Conservation (phyloP, 2,113 vertebrate genomes). For the Misgurnus anguillicaudatus region DNA sequence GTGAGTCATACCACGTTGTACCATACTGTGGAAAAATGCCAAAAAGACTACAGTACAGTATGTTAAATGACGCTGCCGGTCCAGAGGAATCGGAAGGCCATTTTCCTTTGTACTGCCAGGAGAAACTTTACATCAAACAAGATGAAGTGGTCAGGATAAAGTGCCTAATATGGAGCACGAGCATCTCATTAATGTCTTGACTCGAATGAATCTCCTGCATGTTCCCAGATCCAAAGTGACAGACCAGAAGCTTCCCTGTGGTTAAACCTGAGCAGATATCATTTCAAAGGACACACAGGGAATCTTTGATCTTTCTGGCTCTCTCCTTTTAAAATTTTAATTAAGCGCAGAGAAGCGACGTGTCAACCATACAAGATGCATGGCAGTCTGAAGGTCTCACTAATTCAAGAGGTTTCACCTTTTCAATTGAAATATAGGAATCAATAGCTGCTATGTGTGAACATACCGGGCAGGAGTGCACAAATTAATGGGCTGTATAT, state of each 20-base stretch:
- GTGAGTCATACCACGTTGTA: no score
- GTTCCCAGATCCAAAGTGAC: background rate
- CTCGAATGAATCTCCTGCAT: background rate
- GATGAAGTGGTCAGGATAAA: no score
- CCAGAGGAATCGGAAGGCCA: no score
- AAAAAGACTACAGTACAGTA: no score
- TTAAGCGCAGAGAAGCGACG: conserved; percentile 58
- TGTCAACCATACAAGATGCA: conserved; percentile 36
- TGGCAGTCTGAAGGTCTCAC: conserved; percentile 24
- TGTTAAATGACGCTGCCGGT: no score
- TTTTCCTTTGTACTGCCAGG: no score
- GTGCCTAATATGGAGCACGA: no score
- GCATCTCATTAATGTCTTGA: conserved; percentile 10
- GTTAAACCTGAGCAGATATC: conserved; percentile 57
- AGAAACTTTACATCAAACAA: no score
- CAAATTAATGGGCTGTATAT: conserved; percentile 61
- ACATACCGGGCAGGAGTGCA: conserved; percentile 42
- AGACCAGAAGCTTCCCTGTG: conserved; percentile 30
- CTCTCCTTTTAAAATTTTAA: conserved; percentile 57
- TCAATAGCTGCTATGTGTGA: conserved; percentile 57
- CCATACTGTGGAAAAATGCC: no score
- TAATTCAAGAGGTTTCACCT: conserved; percentile 68
- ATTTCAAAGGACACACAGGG: conserved; percentile 66
- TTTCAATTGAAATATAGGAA: conserved; percentile 66
- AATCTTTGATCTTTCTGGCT: conserved; percentile 65